Evolutionary conservation across 2,797 vertebrate genomes (phyloP).

Genomic region (Halcyon chelicuti): DNA sequence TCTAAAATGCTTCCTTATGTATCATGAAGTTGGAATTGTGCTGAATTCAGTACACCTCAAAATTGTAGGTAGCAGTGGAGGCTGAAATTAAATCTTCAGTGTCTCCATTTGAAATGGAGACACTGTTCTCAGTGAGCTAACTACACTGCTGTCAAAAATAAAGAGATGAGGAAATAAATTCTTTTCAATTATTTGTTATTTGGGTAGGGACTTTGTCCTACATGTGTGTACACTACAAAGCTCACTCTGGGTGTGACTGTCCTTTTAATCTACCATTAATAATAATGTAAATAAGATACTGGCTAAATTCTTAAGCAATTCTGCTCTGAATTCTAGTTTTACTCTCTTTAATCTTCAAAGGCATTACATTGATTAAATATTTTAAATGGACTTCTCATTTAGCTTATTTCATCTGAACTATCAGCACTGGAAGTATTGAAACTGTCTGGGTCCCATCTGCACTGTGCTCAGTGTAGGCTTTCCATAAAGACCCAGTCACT

Average conservation of each 20-base stretch:
- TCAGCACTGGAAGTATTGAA: background rate
- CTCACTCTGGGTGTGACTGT: background rate
- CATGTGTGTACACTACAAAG: background rate
- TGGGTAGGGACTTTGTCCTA: background rate
- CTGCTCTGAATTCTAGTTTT: background rate
- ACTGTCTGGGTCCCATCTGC: background rate
- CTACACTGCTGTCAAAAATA: background rate
- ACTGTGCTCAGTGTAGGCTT: rapidly evolving
- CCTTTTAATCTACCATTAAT: background rate
- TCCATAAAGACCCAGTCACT: rapidly evolving
- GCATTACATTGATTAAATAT: background rate
- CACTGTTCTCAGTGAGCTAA: background rate
- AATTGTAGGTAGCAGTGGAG: background rate
- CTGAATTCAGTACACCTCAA: background rate
- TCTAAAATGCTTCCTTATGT: background rate
- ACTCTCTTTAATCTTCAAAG: background rate
- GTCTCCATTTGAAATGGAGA: background rate
- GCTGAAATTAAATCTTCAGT: background rate
- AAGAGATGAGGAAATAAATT: background rate
- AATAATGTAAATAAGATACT: background rate
- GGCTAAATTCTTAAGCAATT: background rate
- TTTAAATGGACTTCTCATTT: background rate
- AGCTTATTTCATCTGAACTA: background rate
- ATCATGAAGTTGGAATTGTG: background rate
- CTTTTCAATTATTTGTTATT: background rate